phyloP scores from a whole-genome alignment of 2,797 vertebrate genomes.

The Phataginus tetradactyla region DNA sequence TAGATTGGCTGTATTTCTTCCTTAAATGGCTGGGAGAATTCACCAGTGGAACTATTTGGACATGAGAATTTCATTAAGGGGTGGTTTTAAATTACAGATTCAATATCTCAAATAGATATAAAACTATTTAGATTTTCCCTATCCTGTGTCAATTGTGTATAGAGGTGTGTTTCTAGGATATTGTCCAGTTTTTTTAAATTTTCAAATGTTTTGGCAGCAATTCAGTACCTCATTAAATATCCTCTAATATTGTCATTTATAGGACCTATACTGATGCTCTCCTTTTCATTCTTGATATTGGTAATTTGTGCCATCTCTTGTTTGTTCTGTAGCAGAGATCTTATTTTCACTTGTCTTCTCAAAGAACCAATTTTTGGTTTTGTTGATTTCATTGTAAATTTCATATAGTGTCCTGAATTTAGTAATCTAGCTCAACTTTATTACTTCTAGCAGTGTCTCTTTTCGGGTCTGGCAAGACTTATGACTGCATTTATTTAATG shows the following conservation, averaged over 20 bases:
- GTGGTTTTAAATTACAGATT: not conserved
- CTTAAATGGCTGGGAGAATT: conserved; percentile 8
- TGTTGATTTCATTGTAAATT: not conserved
- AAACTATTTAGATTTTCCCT: not conserved
- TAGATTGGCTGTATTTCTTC: not conserved
- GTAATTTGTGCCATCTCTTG: not conserved
- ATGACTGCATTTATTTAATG: not conserved
- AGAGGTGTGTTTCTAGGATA: not conserved
- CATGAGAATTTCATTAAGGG: not conserved
- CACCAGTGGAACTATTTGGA: not conserved
- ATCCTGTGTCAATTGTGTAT: not conserved
- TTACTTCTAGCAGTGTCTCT: not conserved
- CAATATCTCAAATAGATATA: not conserved
- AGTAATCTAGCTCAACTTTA: not conserved
- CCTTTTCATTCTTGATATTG: not conserved
- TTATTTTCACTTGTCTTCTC: not conserved
- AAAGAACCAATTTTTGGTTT: not conserved
- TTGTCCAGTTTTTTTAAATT: not conserved
- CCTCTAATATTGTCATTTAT: not conserved
- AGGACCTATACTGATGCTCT: not conserved
- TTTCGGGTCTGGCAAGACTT: not conserved
- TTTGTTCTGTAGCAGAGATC: not conserved
- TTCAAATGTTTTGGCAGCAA: not conserved
- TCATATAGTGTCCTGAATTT: not conserved
- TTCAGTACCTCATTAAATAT: not conserved